phyloP scores from a whole-genome alignment of 1,140 invertebrate species.

The Lordiphosa stackelbergi region DNA sequence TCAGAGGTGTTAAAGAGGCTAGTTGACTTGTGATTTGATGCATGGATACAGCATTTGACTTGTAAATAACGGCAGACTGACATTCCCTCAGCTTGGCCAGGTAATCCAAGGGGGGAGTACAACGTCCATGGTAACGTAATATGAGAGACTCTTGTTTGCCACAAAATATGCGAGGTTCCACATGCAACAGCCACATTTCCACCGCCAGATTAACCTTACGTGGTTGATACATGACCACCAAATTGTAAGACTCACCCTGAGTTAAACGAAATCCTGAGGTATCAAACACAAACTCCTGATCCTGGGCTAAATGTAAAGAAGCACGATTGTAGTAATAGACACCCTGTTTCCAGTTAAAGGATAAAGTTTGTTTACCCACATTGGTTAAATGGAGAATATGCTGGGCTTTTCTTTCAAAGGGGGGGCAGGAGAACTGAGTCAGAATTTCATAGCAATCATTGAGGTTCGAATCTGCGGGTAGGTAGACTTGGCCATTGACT shows the following conservation, averaged over 20 bases:
- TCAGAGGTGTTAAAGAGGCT: slow-evolving; percentile 33
- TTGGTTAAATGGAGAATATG: slow-evolving; percentile 46
- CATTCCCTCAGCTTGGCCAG: slow-evolving; percentile 33
- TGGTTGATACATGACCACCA: slow-evolving; percentile 58
- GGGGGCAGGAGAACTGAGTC: slow-evolving; percentile 42
- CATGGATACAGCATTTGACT: slow-evolving; percentile 34
- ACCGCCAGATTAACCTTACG: slow-evolving; percentile 47
- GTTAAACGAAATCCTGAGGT: slow-evolving; percentile 42
- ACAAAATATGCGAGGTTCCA: slow-evolving; percentile 56
- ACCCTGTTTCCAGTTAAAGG: slow-evolving; percentile 56
- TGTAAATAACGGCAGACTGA: slow-evolving; percentile 23
- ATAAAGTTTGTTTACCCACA: slow-evolving; percentile 48
- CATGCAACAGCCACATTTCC: slow-evolving; percentile 53
- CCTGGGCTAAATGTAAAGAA: slow-evolving; percentile 41
- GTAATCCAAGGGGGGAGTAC: slow-evolving; percentile 52
- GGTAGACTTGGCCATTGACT: slow-evolving; percentile 40
- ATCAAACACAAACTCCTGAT: slow-evolving; percentile 63
- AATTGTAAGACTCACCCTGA: slow-evolving; percentile 21
- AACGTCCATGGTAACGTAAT: slow-evolving; percentile 48
- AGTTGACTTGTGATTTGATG: slow-evolving; percentile 23
- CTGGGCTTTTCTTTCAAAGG: slow-evolving; percentile 33
- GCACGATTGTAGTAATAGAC: slow-evolving; percentile 51
- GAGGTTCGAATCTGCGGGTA: slow-evolving; percentile 3
- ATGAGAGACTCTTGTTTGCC: slow-evolving; percentile 38
- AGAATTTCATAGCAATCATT: slow-evolving; percentile 34